Conservation (phyloP, 1,140 invertebrate species). For the Melitaea cinxia region DNA sequence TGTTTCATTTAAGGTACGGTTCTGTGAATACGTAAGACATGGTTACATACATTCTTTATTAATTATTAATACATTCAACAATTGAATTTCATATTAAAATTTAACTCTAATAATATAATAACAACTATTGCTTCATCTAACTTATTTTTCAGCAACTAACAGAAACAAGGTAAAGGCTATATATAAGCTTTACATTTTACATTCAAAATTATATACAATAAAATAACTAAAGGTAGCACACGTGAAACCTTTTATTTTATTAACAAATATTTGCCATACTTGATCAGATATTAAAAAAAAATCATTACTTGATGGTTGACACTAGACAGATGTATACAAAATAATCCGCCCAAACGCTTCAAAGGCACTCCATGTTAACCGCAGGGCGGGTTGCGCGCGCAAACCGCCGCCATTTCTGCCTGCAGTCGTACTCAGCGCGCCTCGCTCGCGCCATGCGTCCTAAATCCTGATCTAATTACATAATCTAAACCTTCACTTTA, state of each 20-base stretch:
- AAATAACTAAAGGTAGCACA: too few species aligned
- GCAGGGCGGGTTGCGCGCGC: slow-evolving; percentile 75
- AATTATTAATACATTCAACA: background rate
- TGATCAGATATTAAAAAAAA: too few species aligned
- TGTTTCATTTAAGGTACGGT: slow-evolving; percentile 67
- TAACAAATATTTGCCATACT: too few species aligned
- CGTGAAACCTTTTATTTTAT: too few species aligned
- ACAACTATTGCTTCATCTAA: too few species aligned
- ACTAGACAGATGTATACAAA: background rate
- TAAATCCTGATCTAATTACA: slow-evolving; percentile 60
- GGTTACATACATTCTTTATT: background rate
- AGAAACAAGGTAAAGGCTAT: too few species aligned
- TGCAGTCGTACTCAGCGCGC: slow-evolving; percentile 69
- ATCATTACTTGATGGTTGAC: too few species aligned
- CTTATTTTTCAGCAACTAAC: too few species aligned
- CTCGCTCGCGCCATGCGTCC: slow-evolving; percentile 64
- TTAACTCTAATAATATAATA: too few species aligned
- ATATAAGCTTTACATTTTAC: too few species aligned
- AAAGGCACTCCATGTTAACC: slow-evolving; percentile 41
- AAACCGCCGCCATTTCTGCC: slow-evolving; percentile 69
- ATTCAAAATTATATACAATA: too few species aligned
- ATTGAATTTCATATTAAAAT: background rate
- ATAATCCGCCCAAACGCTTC: background rate
- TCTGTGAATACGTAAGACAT: slow-evolving; percentile 24
- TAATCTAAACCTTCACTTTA: slow-evolving; percentile 52